phyloP scores from a whole-genome alignment of 2,797 vertebrate species.

The Carapus acus region DNA sequence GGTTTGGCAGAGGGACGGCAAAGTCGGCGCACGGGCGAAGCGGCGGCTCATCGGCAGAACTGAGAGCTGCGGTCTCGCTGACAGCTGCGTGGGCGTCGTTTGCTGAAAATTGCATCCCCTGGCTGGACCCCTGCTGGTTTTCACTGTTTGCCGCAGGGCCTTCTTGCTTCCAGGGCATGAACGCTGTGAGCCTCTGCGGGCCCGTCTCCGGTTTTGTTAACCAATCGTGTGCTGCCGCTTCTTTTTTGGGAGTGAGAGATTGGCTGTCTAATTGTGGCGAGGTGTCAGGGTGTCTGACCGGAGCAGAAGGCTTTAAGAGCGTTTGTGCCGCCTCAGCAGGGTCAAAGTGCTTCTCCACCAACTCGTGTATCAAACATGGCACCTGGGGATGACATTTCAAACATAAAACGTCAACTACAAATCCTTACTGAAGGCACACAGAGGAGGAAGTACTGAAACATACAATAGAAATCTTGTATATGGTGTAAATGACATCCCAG shows the following conservation, averaged over 20 bases:
- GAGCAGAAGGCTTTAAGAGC: conserved; percentile 36
- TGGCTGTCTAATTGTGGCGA: conserved; percentile 34
- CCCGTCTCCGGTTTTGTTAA: conserved; percentile 39
- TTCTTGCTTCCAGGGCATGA: conserved; percentile 62
- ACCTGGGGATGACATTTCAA: conserved; percentile 55
- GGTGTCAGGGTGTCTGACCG: conserved; percentile 18
- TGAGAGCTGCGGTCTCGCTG: conserved; percentile 55
- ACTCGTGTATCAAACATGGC: conserved; percentile 66
- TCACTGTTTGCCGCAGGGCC: conserved; percentile 22
- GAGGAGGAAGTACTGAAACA: not conserved
- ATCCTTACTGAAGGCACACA: no score
- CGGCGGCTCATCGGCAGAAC: conserved; percentile 41
- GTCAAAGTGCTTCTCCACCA: conserved; percentile 66
- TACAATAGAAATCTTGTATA: no score
- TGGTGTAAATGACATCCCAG: no score
- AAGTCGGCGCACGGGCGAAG: conserved; percentile 14
- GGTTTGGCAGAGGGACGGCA: conserved; percentile 32
- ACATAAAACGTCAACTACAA: not conserved
- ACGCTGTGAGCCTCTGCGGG: conserved; percentile 59
- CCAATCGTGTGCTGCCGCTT: conserved; percentile 50
- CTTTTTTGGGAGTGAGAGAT: conserved; percentile 26
- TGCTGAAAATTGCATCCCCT: conserved; percentile 53
- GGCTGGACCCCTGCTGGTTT: conserved; percentile 24
- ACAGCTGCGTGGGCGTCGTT: conserved; percentile 56
- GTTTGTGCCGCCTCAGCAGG: conserved; percentile 54